Percentiles rank a stretch among this genome's conserved stretches.
phyloP scores from a whole-genome alignment of 1,140 invertebrate genomes.

The Zaprionus camerounensis region DNA sequence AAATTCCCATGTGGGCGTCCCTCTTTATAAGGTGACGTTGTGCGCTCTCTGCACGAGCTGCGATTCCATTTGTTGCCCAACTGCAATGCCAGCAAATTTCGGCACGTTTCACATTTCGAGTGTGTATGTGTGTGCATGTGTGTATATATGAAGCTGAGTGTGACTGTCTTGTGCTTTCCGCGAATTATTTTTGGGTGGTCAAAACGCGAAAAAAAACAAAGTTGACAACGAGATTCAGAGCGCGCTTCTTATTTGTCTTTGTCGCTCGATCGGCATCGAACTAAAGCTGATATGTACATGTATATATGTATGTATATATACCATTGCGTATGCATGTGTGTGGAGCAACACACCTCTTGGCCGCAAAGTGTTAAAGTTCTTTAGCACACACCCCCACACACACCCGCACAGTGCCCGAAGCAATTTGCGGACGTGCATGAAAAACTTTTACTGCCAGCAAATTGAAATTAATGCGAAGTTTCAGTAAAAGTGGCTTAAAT shows the following conservation, averaged over 20 bases:
- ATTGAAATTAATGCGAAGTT: conserved; percentile 84
- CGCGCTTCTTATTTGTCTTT: conserved; percentile 45
- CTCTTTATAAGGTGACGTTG: conserved; percentile 56
- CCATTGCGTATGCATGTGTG: neutral
- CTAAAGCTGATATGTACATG: neutral
- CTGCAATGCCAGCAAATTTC: conserved; percentile 67
- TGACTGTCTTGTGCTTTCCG: conserved; percentile 76
- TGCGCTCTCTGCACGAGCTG: conserved; percentile 18
- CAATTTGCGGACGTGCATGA: conserved; percentile 82
- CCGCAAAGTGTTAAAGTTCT: conserved; percentile 78
- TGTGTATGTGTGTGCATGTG: neutral
- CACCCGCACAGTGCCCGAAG: conserved; percentile 49
- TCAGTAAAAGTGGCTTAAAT: conserved; percentile 83
- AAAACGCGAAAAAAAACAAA: conserved; percentile 26
- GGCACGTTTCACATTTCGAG: conserved; percentile 72
- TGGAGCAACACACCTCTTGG: conserved; percentile 55
- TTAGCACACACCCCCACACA: conserved; percentile 37
- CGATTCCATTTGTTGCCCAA: conserved; percentile 26
- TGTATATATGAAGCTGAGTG: neutral
- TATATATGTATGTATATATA: neutral
- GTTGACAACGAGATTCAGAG: conserved; percentile 6
- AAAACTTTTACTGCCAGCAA: conserved; percentile 83
- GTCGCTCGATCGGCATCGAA: neutral
- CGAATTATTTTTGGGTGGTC: conserved; percentile 73
- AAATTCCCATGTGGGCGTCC: conserved; percentile 58